Base-by-base conservation (phyloP, 2,113 vertebrate genomes). In the Cairina moschata region DNA sequence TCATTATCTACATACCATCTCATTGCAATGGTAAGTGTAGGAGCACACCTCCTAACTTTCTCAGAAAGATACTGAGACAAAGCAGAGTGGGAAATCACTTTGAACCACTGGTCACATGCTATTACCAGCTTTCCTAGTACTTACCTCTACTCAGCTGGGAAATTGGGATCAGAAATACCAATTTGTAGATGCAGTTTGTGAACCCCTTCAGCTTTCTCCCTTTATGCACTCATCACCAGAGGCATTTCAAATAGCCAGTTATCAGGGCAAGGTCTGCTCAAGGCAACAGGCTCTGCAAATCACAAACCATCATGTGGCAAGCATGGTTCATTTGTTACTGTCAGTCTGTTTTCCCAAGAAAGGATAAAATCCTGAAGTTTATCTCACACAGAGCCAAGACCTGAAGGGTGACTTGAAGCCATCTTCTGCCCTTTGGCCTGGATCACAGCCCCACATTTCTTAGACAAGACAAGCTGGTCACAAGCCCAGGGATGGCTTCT, bases 141-240 rank as follows among this genome's bases (percentile, higher is more conserved):
- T 36, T 42, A 5, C n/a, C 52, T 84, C 21, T 34, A 4, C 26
- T 86, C 26, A 69, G 26, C 58, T 60, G 69, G 44, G 56, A 40
- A 78, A 22, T 8, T 17, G 56, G 14, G 28, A 82, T 28, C 48
- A 77, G 44, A 60, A 75, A 8, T 50, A 17, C 0, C 58, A 58
- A 11, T 59, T 20, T 14, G 4, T 2, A 48, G 29, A 36, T 29
- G 16, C 5, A 3, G 8, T n/a, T 54, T 22, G 18, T 28, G 58
- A 46, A 65, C 12, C 50, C 6, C 16, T 74, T 60, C 58, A 25
- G 31, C 25, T 91, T 52, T 58, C 21, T 89, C 20, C 40, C 17
- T 78, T 32, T 32, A 3, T 6, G 0, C 5, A 2, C 16, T 55
- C 32, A 17, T 36, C 36, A 5, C 56, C 1, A 1, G 1, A 48